Conservation (phyloP, 1,140 invertebrate genomes). For the Drosophila orena region DNA sequence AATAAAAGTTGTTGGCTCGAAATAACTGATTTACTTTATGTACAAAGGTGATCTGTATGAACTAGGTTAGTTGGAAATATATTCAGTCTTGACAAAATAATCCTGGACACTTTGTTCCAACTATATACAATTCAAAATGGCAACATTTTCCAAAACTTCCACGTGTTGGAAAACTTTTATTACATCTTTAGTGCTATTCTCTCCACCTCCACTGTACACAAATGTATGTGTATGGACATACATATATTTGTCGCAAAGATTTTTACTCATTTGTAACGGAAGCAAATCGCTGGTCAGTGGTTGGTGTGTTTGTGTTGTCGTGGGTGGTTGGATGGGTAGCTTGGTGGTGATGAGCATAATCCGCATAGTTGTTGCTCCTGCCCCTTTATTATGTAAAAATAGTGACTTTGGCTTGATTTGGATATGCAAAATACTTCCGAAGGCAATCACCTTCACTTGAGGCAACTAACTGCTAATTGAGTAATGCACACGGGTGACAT, state of each 20-base stretch:
- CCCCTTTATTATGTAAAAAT: slow-evolving; percentile 29
- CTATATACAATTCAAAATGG: no score
- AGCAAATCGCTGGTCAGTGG: slow-evolving; percentile 66
- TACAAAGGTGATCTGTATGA: no score
- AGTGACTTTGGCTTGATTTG: slow-evolving; percentile 25
- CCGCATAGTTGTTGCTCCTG: slow-evolving; percentile 36
- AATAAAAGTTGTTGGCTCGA: not conserved
- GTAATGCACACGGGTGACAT: not conserved
- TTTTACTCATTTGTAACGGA: slow-evolving; percentile 75
- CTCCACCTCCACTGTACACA: not conserved
- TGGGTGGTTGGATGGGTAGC: not conserved
- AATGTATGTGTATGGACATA: not conserved
- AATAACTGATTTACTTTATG: no score
- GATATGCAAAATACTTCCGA: slow-evolving; percentile 28
- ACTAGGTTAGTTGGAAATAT: no score
- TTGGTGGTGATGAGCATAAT: slow-evolving; percentile 22
- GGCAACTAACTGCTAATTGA: slow-evolving; percentile 3
- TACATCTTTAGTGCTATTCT: not conserved
- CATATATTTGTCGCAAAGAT: slow-evolving; percentile 43
- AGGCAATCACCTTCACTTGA: slow-evolving; percentile 16
- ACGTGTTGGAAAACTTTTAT: no score
- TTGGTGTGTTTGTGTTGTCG: slow-evolving; percentile 30
- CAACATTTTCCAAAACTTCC: no score
- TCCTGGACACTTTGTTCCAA: no score
- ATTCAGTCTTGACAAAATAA: no score